phyloP scores from a whole-genome alignment of 2,888 invertebrate species.

The Zygaena filipendulae region DNA sequence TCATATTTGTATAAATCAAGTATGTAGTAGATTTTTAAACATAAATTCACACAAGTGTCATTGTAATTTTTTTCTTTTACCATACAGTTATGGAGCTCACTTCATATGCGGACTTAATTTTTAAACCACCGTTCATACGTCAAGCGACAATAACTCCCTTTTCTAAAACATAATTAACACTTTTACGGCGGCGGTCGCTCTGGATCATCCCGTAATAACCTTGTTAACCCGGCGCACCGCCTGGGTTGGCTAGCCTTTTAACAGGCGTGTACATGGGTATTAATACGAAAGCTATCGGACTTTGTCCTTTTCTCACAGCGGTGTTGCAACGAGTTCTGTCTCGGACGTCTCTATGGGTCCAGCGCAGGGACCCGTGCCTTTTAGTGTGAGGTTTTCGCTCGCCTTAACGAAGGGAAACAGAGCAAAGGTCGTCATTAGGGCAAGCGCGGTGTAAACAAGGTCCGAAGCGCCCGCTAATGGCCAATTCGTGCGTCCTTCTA shows the following conservation, averaged over 20 bases:
- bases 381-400: constrained; percentile 68
- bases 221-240: constrained; percentile 65
- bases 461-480: constrained; percentile 68
- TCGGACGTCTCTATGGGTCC: constrained; percentile 52
- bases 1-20: too few species aligned
- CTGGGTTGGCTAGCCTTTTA: constrained; percentile 64
- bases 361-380: constrained; percentile 57
- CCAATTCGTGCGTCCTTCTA: constrained; percentile 65
- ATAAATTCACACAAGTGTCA: too few species aligned
- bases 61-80: too few species aligned
- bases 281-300: constrained; percentile 64
- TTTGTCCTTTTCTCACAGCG: constrained; percentile 50
- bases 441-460: constrained; percentile 69
- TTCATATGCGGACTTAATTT: too few species aligned
- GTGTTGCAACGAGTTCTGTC: constrained; percentile 36
- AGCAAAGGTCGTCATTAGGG: constrained; percentile 70
- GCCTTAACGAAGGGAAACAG: constrained; percentile 70
- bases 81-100: too few species aligned
- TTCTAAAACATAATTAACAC: constrained; percentile 63
- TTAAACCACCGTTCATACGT: constrained; percentile 20
- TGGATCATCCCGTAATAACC: constrained; percentile 68
- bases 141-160: constrained; percentile 44
- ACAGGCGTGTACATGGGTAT: constrained; percentile 63
- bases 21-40: too few species aligned
- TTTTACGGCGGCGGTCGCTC: constrained; percentile 62